A percentile compares a stretch with the other conserved stretches of the same genome.
Evolutionary conservation across 2,888 invertebrate species (phyloP).

Genomic region (Melikaiella ostensackeni): DNA sequence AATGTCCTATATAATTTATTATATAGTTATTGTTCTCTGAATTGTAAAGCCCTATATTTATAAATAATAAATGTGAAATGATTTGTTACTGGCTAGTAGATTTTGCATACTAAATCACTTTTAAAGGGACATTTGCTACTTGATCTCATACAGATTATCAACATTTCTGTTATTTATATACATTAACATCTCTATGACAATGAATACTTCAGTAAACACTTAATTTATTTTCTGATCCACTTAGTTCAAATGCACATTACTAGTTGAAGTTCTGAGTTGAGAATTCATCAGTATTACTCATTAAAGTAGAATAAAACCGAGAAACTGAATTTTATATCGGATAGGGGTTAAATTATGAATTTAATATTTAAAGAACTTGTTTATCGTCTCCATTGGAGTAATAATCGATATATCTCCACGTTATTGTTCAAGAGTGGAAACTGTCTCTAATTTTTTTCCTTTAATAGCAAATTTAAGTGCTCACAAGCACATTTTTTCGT

Average conservation of each 20-base stretch:
- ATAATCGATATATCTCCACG: slow-evolving; percentile 7
- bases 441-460: slow-evolving; percentile 7
- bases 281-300: neutral
- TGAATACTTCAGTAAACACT: slow-evolving; percentile 4
- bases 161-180: neutral
- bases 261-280: neutral
- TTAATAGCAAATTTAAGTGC: neutral
- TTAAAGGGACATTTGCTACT: neutral
- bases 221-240: neutral
- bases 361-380: neutral
- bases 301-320: no score
- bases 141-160: neutral
- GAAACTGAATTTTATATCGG: neutral
- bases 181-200: slow-evolving; percentile 14
- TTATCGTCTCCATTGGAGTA: slow-evolving; percentile 10
- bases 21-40: no score
- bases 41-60: neutral
- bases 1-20: no score
- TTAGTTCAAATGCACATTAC: neutral
- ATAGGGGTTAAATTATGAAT: no score
- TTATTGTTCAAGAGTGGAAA: slow-evolving; percentile 16
- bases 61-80: neutral
- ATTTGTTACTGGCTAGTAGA: neutral
- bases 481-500: neutral
- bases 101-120: neutral